Percentiles rank a stretch among this genome's conserved stretches.
Conservation (phyloP, 2,888 invertebrate genomes). For the Coleophora deauratella region DNA sequence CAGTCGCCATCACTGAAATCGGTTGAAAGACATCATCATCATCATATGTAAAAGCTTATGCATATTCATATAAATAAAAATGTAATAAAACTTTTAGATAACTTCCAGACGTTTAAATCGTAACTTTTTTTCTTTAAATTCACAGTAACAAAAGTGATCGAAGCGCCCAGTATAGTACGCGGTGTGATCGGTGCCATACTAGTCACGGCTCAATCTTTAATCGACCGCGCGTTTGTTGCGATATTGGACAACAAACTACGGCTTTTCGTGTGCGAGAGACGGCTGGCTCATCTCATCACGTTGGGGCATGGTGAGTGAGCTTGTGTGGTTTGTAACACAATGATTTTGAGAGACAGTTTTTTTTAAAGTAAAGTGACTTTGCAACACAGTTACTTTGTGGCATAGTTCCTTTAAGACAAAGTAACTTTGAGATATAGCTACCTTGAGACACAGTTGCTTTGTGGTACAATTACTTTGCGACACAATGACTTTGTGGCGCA, state of each 20-base stretch:
- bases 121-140: conserved; percentile 19
- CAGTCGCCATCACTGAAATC: too few relatives aligned
- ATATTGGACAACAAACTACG: conserved; percentile 46
- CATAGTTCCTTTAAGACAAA: too few relatives aligned
- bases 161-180: conserved; percentile 53
- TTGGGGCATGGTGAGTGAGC: conserved; percentile 70
- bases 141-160: conserved; percentile 73
- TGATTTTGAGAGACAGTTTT: neutral
- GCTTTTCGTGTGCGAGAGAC: conserved; percentile 60
- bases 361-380: too few relatives aligned
- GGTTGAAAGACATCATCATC: too few relatives aligned
- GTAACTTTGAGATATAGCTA: too few relatives aligned
- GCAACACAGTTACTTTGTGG: neutral
- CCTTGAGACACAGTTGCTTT: too few relatives aligned
- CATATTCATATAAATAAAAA: too few relatives aligned
- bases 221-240: conserved; percentile 56
- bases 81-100: too few relatives aligned
- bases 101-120: too few relatives aligned
- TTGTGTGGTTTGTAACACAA: neutral
- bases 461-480: too few relatives aligned
- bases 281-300: conserved; percentile 73
- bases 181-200: conserved; percentile 64
- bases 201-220: conserved; percentile 44
- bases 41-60: too few relatives aligned
- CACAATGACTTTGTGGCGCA: too few relatives aligned